Evolutionary conservation across 1,140 invertebrate genomes (phyloP).

Genomic region (Campodea augens): DNA sequence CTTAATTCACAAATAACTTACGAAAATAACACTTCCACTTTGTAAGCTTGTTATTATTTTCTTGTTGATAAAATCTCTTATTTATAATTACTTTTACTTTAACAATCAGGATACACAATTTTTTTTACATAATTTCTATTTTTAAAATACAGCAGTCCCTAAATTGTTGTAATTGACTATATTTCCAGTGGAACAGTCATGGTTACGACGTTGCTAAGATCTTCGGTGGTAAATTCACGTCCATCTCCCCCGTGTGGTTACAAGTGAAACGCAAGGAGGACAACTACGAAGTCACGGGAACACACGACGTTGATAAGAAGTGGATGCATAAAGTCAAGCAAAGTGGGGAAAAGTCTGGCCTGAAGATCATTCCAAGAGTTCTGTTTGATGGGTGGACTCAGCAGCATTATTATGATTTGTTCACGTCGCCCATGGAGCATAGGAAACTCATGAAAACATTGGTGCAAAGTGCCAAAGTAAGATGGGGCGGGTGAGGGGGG

Average conservation of each 20-base stretch:
- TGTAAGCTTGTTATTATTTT: too few relatives aligned
- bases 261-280: constrained; percentile 44
- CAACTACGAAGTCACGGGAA: constrained; percentile 41
- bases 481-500: too few relatives aligned
- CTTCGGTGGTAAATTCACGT: constrained; percentile 74
- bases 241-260: constrained; percentile 87
- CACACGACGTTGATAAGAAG: constrained; percentile 60
- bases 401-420: constrained; percentile 40
- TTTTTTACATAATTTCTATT: too few relatives aligned
- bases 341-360: constrained; percentile 16
- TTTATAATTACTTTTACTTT: too few relatives aligned
- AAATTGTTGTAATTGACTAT: constrained; percentile 13
- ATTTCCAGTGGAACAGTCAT: constrained; percentile 78
- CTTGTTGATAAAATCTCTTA: too few relatives aligned
- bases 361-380: constrained; percentile 49
- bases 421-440: constrained; percentile 35
- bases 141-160: too few relatives aligned
- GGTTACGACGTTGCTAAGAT: constrained; percentile 84
- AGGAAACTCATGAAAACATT: constrained; percentile 36
- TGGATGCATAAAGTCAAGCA: constrained; percentile 53
- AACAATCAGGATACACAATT: too few relatives aligned
- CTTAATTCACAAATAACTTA: too few relatives aligned
- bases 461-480: constrained; percentile 35
- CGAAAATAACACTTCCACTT: too few relatives aligned
- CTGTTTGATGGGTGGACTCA: constrained; percentile 69